phyloP scores from a whole-genome alignment of 2,888 invertebrate species.

The Ypsolopha scabrella region DNA sequence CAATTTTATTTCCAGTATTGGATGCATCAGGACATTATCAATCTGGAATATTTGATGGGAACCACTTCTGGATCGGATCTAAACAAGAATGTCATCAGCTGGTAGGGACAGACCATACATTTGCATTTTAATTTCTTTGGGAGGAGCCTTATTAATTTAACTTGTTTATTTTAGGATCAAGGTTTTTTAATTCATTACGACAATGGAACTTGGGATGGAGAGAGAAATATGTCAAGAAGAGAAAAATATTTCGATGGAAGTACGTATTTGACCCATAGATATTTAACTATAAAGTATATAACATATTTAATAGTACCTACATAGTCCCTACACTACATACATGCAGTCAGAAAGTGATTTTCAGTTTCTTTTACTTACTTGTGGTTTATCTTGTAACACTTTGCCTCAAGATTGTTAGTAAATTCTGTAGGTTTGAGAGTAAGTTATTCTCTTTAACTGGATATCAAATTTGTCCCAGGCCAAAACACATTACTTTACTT shows the following conservation, averaged over 20 bases:
- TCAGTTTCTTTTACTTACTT: too few relatives aligned
- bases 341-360: too few relatives aligned
- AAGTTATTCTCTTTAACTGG: too few relatives aligned
- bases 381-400: too few relatives aligned
- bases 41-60: slow-evolving; percentile 49
- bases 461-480: too few relatives aligned
- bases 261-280: slow-evolving; percentile 14
- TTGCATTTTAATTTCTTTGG: not conserved
- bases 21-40: slow-evolving; percentile 58
- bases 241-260: slow-evolving; percentile 35
- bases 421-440: too few relatives aligned
- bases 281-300: too few relatives aligned
- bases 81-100: slow-evolving; percentile 44
- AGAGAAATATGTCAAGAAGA: slow-evolving; percentile 13
- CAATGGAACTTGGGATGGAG: slow-evolving; percentile 25
- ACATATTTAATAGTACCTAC: not conserved
- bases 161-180: too few relatives aligned
- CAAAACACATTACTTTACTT: too few relatives aligned
- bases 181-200: not conserved
- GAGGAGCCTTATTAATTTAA: not conserved
- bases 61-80: slow-evolving; percentile 58
- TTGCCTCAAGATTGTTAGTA: too few relatives aligned
- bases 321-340: too few relatives aligned
- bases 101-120: slow-evolving; percentile 24
- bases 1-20: slow-evolving; percentile 31